Percentiles rank a stretch among this genome's conserved stretches.
Conservation (phyloP, 2,797 vertebrate genomes). For the Coregonus suidteri region DNA sequence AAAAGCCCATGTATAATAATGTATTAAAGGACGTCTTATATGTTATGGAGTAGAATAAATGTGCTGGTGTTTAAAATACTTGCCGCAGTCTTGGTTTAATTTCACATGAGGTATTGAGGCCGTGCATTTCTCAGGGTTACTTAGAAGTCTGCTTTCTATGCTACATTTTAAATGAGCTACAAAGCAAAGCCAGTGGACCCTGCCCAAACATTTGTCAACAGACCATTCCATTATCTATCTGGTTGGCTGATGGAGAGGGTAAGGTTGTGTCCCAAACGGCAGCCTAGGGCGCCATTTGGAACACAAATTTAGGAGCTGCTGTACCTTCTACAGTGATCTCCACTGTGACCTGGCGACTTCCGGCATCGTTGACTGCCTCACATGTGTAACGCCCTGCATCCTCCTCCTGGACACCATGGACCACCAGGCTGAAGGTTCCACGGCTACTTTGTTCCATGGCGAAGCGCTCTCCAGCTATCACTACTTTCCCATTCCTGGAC, state of each 20-base stretch:
- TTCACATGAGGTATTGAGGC: conserved; percentile 7
- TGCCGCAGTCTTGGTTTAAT: not conserved
- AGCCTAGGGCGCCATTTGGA: not conserved
- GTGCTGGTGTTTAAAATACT: not conserved
- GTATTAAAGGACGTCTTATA: not conserved
- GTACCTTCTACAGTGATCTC: conserved; percentile 88
- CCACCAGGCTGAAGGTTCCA: conserved; percentile 84
- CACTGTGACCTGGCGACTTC: conserved; percentile 85
- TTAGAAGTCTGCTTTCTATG: conserved; percentile 6
- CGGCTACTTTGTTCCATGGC: conserved; percentile 71
- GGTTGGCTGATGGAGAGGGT: not conserved
- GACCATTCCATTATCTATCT: not conserved
- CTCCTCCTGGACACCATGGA: conserved; percentile 74
- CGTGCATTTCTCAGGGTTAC: not conserved
- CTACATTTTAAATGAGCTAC: conserved; percentile 15
- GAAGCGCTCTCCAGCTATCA: conserved; percentile 75
- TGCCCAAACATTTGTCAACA: not conserved
- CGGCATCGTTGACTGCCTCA: conserved; percentile 81
- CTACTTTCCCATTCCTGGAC: conserved; percentile 81
- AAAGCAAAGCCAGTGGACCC: not conserved
- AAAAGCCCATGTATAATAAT: not conserved
- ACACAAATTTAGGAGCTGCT: too few relatives aligned
- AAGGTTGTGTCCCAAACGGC: not conserved
- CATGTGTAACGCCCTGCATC: conserved; percentile 89
- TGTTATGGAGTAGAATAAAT: not conserved